phyloP scores from a whole-genome alignment of 2,113 vertebrate genomes.

The Hippocampus barbouri region DNA sequence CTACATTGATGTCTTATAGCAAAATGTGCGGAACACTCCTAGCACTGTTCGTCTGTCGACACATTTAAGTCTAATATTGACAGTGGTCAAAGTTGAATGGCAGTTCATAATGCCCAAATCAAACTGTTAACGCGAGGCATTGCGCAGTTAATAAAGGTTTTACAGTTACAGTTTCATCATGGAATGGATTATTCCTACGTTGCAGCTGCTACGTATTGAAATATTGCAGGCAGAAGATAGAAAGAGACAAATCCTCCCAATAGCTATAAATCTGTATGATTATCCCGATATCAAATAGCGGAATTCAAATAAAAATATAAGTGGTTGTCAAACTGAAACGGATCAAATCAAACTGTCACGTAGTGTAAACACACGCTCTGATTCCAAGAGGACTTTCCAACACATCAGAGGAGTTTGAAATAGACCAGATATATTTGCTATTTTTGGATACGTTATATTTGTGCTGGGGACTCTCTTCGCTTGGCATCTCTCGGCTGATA shows the following conservation, averaged over 20 bases:
- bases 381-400: conserved; percentile 21
- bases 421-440: conserved; percentile 84
- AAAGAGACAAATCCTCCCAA: neutral
- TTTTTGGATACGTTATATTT: conserved; percentile 89
- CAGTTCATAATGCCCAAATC: too few species aligned
- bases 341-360: conserved; percentile 13
- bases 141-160: neutral
- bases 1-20: too few species aligned
- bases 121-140: too few species aligned
- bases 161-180: neutral
- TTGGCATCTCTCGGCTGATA: conserved; percentile 90
- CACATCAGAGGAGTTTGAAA: conserved; percentile 79
- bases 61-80: too few species aligned
- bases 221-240: neutral
- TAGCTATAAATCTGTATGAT: neutral
- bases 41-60: too few species aligned
- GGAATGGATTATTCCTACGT: neutral
- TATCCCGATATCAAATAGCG: neutral
- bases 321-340: conserved; percentile 1
- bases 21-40: neutral
- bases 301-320: neutral
- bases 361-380: conserved; percentile 1
- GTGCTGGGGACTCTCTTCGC: conserved; percentile 85
- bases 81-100: too few species aligned
- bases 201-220: neutral